Base-by-base conservation (phyloP, 2,797 vertebrate genomes). In the Cryptoblepharus egeriae region DNA sequence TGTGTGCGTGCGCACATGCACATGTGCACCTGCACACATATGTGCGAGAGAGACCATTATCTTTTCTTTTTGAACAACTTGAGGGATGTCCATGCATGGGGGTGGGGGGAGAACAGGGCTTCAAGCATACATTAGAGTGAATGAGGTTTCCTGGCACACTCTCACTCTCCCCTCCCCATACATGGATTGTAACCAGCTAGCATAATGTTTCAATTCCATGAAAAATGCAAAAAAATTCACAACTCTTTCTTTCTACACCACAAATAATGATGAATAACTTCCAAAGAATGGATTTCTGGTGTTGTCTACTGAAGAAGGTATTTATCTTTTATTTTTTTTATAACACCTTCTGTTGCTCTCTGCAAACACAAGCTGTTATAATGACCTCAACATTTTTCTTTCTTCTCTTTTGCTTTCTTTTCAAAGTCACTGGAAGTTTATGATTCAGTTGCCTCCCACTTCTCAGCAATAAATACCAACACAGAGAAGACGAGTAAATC, bases 401-500 rank as follows among this genome's bases (percentile, higher is more conserved):
- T 65, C 49, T 52, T 52, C 18, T 61, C 70, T 84, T 91, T 89
- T 82, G 88, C 82, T 37, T 92, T 91, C 91, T 84, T 85, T 89
- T 94, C 91, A 91, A 91, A 93, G 91, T 90, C 92, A 89, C 2
- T 0, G 1, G 88, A 87, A 90, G 90, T 91, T 94, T 85, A 81
- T 70, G 80, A 89, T 93, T 89, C 42, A 22, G 83, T 91, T 94
- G 88, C 90, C 86, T 93, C 85, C 79, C 57, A 75, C 88, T 91
- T 89, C 83, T 88, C 71, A 83, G 78, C 88, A 88, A 86, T 95
- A 94, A 94, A 95, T 93, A 93, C 69, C 74, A 82, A 67, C 1
- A 2, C 1, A 35, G 79, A 57, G 81, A 90, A 93, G 64, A 83
- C 84, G 45, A 83, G 69, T 91, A 94, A 95, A 95, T 93, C 92